A percentile compares a stretch with the other conserved stretches of the same genome.
Evolutionary conservation across 1,140 invertebrate species (phyloP).

Genomic region (Hyles vespertilio): DNA sequence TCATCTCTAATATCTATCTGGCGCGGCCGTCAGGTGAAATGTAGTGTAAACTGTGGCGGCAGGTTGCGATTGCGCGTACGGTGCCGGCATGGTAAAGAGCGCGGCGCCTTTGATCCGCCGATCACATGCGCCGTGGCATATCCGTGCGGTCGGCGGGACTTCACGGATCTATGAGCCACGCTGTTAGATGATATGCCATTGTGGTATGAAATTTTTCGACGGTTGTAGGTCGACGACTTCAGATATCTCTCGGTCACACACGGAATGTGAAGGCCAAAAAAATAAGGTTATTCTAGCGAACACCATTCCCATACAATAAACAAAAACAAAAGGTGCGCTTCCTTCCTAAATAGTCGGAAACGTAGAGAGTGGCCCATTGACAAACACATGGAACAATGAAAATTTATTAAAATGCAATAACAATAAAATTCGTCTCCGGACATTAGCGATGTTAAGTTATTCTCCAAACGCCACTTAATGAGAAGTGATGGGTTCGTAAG

Average conservation of each 20-base stretch:
- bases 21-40: constrained; percentile 38
- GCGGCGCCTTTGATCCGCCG: constrained; percentile 53
- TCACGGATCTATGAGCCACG: constrained; percentile 41
- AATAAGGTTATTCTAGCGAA: too few relatives aligned
- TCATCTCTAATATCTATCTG: background rate
- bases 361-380: constrained; percentile 38
- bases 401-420: constrained; percentile 74
- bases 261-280: too few relatives aligned
- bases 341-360: constrained; percentile 64
- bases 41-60: constrained; percentile 56
- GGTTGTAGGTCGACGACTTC: too few relatives aligned
- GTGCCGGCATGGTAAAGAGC: constrained; percentile 50
- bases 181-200: constrained; percentile 1
- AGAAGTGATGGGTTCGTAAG: constrained; percentile 75
- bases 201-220: background rate
- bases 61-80: constrained; percentile 34
- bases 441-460: constrained; percentile 72
- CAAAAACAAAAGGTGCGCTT: constrained; percentile 47
- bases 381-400: constrained; percentile 60
- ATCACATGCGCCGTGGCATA: constrained; percentile 65
- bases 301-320: constrained; percentile 20
- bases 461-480: constrained; percentile 74
- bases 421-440: constrained; percentile 74
- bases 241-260: too few relatives aligned
- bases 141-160: constrained; percentile 40